Base-by-base conservation (phyloP, 2,797 vertebrate species). In the Eupleurogrammus muticus region DNA sequence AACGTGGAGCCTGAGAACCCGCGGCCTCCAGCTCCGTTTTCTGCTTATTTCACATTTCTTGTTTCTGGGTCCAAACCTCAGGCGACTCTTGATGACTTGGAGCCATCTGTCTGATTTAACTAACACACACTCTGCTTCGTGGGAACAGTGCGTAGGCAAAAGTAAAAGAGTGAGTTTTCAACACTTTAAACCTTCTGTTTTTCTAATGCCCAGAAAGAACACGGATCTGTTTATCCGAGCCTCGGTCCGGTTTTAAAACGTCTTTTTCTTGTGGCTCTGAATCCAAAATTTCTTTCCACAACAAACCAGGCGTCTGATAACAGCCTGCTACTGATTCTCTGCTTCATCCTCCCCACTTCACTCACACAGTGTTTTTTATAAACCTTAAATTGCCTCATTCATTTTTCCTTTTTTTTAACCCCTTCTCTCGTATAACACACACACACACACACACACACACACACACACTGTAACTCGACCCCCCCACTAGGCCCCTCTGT, bases 251-350 rank as follows among this genome's bases (percentile, higher is more conserved):
- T 42, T 51, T 56, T 38, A 73, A 87, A 83, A 60, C 1, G 36
- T 55, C 57, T 69, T 80, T n/a, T 79, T 85, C 58, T 83, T 82
- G 83, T 82, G 76, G 81, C 57, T 77, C 66, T 68, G 14, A 1
- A 46, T 47, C 78, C 51, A 67, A 78, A 74, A 50, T 66, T 65
- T 70, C 55, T 58, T 62, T 75, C 85, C 77, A 68, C 77, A 87
- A 78, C 74, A 85, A 83, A 71, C 81, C 66, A 40, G 55, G 32
- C 61, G 63, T 70, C 77, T 34, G 77, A 88, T 82, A 82, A 83
- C 62, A 69, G 52, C 58, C 59, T 62, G 66, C 77, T 42, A 47
- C 77, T 70, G 67, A 81, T 81, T 84, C 79, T 63, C 75, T 79
- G 73, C 59, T 59, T 82, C 56, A 82, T 82, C 60, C 77, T 75